Percentiles rank a stretch among this genome's conserved stretches.
Conservation (phyloP, 2,113 vertebrate species). For the Marcusenius ussheri region DNA sequence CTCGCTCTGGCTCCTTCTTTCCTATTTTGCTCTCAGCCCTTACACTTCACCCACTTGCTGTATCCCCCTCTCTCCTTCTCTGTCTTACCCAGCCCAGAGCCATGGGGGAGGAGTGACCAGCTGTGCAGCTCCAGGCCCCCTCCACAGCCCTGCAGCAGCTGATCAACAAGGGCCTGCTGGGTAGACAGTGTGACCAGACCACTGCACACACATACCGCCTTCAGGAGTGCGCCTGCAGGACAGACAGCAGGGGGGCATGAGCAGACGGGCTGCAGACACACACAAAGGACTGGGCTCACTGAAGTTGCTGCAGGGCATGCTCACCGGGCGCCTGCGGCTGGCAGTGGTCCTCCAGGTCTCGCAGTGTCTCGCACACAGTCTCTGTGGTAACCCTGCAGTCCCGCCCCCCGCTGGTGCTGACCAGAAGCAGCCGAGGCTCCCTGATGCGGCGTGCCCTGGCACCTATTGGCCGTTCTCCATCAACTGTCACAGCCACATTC, state of each 20-base stretch:
- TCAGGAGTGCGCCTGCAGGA: constrained; percentile 79
- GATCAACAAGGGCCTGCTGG: constrained; percentile 57
- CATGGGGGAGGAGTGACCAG: constrained; percentile 85
- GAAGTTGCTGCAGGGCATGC: neutral
- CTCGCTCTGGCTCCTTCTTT: neutral
- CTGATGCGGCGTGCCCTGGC: constrained; percentile 69
- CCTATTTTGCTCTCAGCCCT: neutral
- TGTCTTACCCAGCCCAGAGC: constrained; percentile 81
- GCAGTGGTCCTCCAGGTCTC: constrained; percentile 75
- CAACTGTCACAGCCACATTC: constrained; percentile 75
- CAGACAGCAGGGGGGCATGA: constrained; percentile 10
- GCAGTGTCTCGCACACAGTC: constrained; percentile 63
- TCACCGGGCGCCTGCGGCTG: constrained; percentile 87
- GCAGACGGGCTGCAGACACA: neutral
- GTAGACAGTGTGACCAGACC: constrained; percentile 65
- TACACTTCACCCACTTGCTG: neutral
- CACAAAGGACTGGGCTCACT: neutral
- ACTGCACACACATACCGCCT: constrained; percentile 83
- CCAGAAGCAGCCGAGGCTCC: constrained; percentile 63
- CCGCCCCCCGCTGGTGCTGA: constrained; percentile 48
- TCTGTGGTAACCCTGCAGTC: constrained; percentile 42
- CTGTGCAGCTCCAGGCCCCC: constrained; percentile 86
- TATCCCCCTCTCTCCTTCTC: neutral
- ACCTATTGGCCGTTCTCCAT: constrained; percentile 73
- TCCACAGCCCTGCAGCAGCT: constrained; percentile 67